Conservation (phyloP, 2,797 vertebrate genomes). For the Nasua narica region DNA sequence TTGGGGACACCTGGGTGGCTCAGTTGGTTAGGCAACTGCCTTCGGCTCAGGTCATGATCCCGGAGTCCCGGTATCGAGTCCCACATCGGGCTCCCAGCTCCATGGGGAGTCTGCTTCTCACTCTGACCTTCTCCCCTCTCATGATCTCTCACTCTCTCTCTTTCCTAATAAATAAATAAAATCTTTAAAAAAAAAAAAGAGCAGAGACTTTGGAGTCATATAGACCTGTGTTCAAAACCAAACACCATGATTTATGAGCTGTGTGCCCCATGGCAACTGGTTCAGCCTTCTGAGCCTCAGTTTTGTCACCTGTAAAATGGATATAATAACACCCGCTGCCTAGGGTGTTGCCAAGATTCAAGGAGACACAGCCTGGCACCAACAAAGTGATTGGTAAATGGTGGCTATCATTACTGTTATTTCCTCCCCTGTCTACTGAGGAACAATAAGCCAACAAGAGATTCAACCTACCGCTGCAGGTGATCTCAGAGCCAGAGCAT, state of each 20-base stretch:
- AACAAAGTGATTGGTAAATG: not conserved
- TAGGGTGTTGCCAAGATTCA: not conserved
- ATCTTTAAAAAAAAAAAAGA: too few species aligned
- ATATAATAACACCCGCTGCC: not conserved
- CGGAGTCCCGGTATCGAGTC: too few species aligned
- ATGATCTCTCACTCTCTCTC: too few species aligned
- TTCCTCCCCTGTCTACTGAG: not conserved
- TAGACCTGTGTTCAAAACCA: not conserved
- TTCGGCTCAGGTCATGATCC: too few species aligned
- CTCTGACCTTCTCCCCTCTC: too few species aligned
- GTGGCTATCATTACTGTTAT: not conserved
- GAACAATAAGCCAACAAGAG: not conserved
- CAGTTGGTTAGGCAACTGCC: too few species aligned
- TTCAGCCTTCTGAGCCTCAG: not conserved
- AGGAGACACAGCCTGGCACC: not conserved
- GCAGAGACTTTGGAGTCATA: not conserved
- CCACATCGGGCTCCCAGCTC: too few species aligned
- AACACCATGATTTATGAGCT: not conserved
- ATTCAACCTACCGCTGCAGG: slow-evolving; percentile 78
- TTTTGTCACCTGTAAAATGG: not conserved
- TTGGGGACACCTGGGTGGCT: too few species aligned
- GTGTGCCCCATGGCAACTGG: not conserved
- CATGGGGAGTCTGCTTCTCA: too few species aligned
- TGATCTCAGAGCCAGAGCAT: slow-evolving; percentile 68
- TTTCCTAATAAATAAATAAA: too few species aligned